Base-by-base conservation (phyloP, 1,140 invertebrate genomes). In the Augochlora pura region DNA sequence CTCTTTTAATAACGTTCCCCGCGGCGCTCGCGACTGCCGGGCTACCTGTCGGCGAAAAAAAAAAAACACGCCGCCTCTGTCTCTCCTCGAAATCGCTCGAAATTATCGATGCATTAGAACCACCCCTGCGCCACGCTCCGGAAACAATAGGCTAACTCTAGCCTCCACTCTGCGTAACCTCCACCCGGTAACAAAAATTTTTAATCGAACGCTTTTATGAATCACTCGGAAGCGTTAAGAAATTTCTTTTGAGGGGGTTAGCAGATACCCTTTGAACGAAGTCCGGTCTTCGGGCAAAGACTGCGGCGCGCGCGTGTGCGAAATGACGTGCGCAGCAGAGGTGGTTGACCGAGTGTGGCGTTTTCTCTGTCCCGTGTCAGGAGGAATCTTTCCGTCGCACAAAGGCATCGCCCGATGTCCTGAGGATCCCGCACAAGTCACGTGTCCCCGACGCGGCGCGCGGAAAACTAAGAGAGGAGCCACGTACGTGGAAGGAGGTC, bases 381-480 rank as follows among this genome's bases (percentile, higher is more conserved):
- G 68, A 72, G 81, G 68, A 81, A 81, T 84, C 73, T 64, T 74
- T n/a, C 27, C 64, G 59, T 52, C 52, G 25, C 71, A 78, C 74
- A 77, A 73, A 75, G 60, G 27, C 57, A 39, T 64, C 23, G 71
- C 62, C 62, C 75, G 68, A 82, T 77, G 84, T 85, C 84, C 85
- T 49, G 77, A 86, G 85, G 85, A 86, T 74, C 70, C 70, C 83
- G 66, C 69, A 77, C n/a, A n/a, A n/a, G 81, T 83, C 77, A 81
- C 84, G 85, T 83, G 84, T 78, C 68, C 63, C 72, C 66, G 32
- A 4, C 32, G 32, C 32, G 32, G 74, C 60, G 23, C n/a, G 23
- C 25, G 65, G 76, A 52, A 78, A 63, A 81, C 62, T 69, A 84
- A 83, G 80, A 84, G 82, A 16, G 16, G 10, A 14, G 14, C 2